Percentiles rank a stretch among this genome's conserved stretches.
Evolutionary conservation across 2,113 vertebrate genomes (phyloP).

Genomic region (Arenaria interpres): DNA sequence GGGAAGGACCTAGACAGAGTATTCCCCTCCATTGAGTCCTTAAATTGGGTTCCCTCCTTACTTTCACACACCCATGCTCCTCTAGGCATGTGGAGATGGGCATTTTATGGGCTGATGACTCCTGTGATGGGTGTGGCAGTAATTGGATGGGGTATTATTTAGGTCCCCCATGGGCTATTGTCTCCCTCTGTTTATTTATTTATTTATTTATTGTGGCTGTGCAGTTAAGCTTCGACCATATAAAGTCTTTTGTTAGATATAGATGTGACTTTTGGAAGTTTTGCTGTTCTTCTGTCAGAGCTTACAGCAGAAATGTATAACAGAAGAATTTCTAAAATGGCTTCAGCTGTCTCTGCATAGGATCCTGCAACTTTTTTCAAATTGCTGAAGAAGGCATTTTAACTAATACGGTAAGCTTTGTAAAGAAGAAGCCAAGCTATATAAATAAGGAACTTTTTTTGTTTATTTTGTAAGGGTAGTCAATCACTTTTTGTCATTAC

Average conservation of each 20-base stretch:
- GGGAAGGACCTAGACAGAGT: rapidly evolving
- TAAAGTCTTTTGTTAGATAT: not conserved
- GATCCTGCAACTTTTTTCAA: not conserved
- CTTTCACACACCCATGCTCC: not conserved
- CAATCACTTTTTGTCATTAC: not conserved
- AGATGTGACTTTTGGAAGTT: not conserved
- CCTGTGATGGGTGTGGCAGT: not conserved
- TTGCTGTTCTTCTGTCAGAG: not conserved
- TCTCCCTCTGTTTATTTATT: not conserved
- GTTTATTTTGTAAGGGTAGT: not conserved
- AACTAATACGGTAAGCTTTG: not conserved
- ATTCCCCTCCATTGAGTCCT: not conserved
- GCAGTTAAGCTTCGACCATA: not conserved
- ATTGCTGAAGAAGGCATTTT: not conserved
- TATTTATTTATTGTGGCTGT: not conserved
- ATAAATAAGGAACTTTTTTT: not conserved
- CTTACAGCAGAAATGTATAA: not conserved
- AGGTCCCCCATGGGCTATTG: rapidly evolving
- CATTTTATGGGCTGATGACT: not conserved
- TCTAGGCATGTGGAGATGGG: not conserved
- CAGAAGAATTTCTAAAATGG: not conserved
- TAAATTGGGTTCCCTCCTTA: not conserved
- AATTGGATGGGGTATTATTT: not conserved
- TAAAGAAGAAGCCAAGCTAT: not conserved
- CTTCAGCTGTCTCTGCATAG: not conserved